Percentiles rank a stretch among this genome's conserved stretches.
Evolutionary conservation across 2,888 invertebrate genomes (phyloP).

Genomic region (Agrotis clavis): DNA sequence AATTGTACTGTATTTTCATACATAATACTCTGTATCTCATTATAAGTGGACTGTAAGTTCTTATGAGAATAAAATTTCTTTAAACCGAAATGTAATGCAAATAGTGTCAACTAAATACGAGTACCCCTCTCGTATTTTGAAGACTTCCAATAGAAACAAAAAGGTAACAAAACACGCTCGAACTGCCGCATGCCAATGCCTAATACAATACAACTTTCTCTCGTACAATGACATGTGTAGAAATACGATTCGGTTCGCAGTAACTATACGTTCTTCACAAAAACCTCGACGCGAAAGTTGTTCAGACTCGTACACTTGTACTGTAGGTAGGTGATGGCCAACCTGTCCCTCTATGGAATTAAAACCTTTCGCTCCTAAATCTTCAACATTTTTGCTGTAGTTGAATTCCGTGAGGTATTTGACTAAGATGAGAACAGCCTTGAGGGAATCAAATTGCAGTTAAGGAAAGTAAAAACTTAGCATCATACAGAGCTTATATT

Average conservation of each 20-base stretch:
- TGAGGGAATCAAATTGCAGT: no score
- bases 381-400: neutral
- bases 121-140: neutral
- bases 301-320: slow-evolving; percentile 8
- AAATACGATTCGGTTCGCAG: slow-evolving; percentile 56
- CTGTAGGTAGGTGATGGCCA: slow-evolving; percentile 34
- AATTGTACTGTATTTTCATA: no score
- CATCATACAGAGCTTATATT: neutral
- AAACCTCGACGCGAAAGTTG: slow-evolving; percentile 57
- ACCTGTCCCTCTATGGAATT: slow-evolving; percentile 17
- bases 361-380: slow-evolving; percentile 43
- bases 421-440: neutral
- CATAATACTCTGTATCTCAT: no score
- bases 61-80: no score
- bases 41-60: no score
- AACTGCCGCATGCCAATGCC: slow-evolving; percentile 64
- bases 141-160: slow-evolving; percentile 20
- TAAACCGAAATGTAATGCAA: neutral
- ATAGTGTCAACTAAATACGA: neutral
- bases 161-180: slow-evolving; percentile 67
- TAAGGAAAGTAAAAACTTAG: no score
- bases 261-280: slow-evolving; percentile 52
- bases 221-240: slow-evolving; percentile 67
- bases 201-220: slow-evolving; percentile 74
- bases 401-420: neutral